Base-by-base conservation (phyloP, 2,113 vertebrate species). In the Pogonocichla stellata region DNA sequence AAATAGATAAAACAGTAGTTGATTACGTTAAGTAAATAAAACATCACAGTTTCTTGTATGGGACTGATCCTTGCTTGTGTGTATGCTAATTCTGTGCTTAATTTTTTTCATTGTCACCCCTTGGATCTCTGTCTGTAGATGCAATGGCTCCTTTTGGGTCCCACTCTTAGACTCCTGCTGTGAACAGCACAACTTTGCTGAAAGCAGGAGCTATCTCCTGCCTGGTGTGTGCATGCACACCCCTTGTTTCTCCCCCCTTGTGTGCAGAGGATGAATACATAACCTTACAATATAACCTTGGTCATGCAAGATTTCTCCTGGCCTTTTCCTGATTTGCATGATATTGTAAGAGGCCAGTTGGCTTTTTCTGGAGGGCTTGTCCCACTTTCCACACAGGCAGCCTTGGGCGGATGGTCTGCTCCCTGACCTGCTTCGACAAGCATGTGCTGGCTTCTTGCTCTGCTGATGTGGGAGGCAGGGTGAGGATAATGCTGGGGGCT, bases 361-460 rank as follows among this genome's bases (percentile, higher is more conserved):
- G 33, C 38, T 65, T 92, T 80, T 94, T 88, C 73, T 90, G 88
- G 72, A 94, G 88, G 85, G 43, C 17, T 77, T 73, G 85, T 94
- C 85, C 90, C 74, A 70, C 45, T 88, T 94, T 77, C 51, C 38
- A 58, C 0, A 2, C 33, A 34, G 28, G 71, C 72, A 86, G 92
- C 91, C 72, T 54, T 64, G 56, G 67, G 80, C 34, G 0, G 91
- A 75, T 58, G 82, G 67, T 77, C 88, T 78, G 75, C 38, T 94
- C 67, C 50, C 80, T 83, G 92, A 93, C 71, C 95, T 66, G 85
- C 75, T 94, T 80, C 0, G 3, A 77, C 88, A 88, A 67, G 58
- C 24, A 2, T 26, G 47, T 82, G 71, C 67, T n/a, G 82, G 29
- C 79, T 88, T 60, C 66, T 73, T 80, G 79, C 79, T 95, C 31